Conservation (phyloP, 1,140 invertebrate species). For the Saccostrea echinata region DNA sequence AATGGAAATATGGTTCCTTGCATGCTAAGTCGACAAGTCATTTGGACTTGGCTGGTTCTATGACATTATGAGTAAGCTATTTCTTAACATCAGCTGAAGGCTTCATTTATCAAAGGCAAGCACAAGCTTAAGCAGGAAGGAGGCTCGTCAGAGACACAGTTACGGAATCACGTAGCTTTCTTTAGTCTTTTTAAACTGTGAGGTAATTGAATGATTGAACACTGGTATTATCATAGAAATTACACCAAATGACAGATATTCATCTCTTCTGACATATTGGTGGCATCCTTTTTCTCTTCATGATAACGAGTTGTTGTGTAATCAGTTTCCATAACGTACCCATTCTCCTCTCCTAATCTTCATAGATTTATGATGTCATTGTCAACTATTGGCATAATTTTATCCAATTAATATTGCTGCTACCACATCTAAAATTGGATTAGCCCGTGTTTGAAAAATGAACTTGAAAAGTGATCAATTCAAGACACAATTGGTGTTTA, state of each 20-base stretch:
- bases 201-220: constrained; percentile 35
- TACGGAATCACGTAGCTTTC: constrained; percentile 13
- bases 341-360: background rate
- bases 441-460: constrained; percentile 1
- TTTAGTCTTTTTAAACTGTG: constrained; percentile 37
- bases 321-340: background rate
- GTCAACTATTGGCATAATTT: background rate
- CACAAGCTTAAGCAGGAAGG: constrained; percentile 12
- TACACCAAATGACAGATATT: constrained; percentile 39
- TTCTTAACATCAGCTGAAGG: constrained; percentile 34
- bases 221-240: constrained; percentile 32
- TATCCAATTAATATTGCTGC: constrained; percentile 17
- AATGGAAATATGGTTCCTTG: constrained; percentile 32
- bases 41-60: constrained; percentile 3
- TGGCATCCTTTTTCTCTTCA: constrained; percentile 23
- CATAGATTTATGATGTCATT: constrained; percentile 30
- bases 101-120: constrained; percentile 32
- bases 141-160: constrained; percentile 7
- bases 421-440: constrained; percentile 23
- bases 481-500: background rate
- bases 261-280: constrained; percentile 31
- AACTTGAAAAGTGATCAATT: constrained; percentile 25
- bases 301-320: constrained; percentile 37
- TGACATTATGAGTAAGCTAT: constrained; percentile 37
- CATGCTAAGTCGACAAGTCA: constrained; percentile 36